phyloP scores from a whole-genome alignment of 2,113 vertebrate genomes.

The Anseranas semipalmata region DNA sequence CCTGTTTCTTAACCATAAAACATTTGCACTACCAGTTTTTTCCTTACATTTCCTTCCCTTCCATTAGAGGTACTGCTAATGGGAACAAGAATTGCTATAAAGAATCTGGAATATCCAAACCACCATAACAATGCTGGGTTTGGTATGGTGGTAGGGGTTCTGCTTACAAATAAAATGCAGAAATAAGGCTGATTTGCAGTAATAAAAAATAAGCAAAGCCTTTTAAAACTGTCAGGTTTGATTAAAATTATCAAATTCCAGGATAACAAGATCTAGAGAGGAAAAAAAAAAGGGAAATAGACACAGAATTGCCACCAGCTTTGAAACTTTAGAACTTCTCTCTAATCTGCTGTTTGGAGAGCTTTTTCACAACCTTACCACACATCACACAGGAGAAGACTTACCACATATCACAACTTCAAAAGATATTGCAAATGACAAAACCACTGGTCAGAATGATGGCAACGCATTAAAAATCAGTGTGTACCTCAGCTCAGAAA shows the following conservation, averaged over 20 bases:
- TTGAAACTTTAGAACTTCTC: slow-evolving; percentile 66
- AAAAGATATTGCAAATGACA: background rate
- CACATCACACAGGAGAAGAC: background rate
- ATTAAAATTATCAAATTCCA: background rate
- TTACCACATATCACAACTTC: background rate
- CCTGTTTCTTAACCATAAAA: background rate
- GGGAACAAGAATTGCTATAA: background rate
- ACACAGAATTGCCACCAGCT: slow-evolving; percentile 52
- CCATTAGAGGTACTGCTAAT: background rate
- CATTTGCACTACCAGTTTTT: background rate
- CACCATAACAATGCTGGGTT: background rate
- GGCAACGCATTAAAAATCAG: background rate
- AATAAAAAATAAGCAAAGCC: background rate
- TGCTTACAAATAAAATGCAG: background rate
- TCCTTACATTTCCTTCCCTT: background rate
- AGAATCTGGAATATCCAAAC: background rate
- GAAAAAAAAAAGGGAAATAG: no score
- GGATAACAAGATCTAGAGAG: background rate
- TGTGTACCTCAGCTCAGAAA: background rate
- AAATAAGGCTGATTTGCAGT: background rate
- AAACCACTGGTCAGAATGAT: background rate
- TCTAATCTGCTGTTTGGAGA: slow-evolving; percentile 72
- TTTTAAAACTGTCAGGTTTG: background rate
- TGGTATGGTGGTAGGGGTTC: background rate
- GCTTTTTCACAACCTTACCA: slow-evolving; percentile 66